Base-by-base conservation (phyloP, 2,888 invertebrate genomes). In the Ischnus inquisitorius region DNA sequence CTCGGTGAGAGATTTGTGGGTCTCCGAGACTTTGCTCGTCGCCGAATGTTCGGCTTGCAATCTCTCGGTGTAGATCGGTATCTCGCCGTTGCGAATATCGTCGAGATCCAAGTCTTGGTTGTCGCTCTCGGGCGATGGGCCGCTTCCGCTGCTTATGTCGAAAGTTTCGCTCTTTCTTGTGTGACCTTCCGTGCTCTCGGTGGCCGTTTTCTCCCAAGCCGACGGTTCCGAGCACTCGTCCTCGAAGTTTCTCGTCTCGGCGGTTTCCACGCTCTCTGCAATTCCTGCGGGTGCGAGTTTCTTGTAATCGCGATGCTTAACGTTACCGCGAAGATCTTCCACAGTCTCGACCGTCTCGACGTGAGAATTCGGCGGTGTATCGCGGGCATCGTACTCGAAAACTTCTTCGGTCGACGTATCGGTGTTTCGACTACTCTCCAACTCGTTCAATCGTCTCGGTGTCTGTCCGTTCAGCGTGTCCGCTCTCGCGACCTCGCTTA, bases 301-400 rank as follows among this genome's bases (percentile, higher is more conserved):
- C 6, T 89, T 89, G 34, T 90, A 90, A 14, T 92, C 91, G 34
- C 89, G 89, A 14, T 89, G 88, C 22, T 90, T 91, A 0, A 88
- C 75, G 16, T 89, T 91, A 0, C 87, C 82, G 2, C 88, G 87
- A 28, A 91, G 65, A 51, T 91, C 91, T 2, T 91, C 90, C n/a
- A n/a, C n/a, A 34, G 89, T 89, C 2, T 89, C 82, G 0, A 92
- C 87, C 2, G 76, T 84, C 76, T 93, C 93, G 0, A 93, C 90
- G 69, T 93, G 93, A 22, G 93, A 93, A 83, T 93, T 93, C 0
- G 93, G 93, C 0, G 93, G 93, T 0, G 93, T 93, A 10, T 93
- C 93, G 14, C 90, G 89, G 2, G 86, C 77, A 2, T 93, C 93
- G 65, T 90, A 92, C 41, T 93, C 93, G 12, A 91, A 90, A 2